Evolutionary conservation across 2,888 invertebrate genomes (phyloP), one percentile per base, ranked within the genome.

Genomic region (Phania funesta): DNA sequence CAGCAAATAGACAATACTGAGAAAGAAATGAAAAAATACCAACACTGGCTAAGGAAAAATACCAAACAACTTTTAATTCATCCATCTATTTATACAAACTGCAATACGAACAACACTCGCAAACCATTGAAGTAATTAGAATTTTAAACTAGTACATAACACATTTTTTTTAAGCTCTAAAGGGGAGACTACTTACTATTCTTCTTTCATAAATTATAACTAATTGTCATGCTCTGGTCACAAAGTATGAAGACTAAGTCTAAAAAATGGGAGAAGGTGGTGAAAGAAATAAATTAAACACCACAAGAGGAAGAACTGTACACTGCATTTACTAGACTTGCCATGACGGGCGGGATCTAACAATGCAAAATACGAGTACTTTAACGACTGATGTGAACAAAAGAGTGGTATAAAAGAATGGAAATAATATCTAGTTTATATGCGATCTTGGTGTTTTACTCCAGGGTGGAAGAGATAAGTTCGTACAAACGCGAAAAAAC

Each of bases 101-200:
- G 68, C 48, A 6, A n/a, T n/a, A 44, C 2, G 32, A 73, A 62
- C 56, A 74, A 68, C 22, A n/a, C n/a, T n/a, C n/a, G n/a, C n/a
- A 78, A 54, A 5, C 81, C 29, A 70, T 64, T 35, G 26, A 73
- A 77, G 68, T 82, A 78, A 82, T 82, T 82, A 82, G 74, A 82
- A 82, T 74, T 78, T 74, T 54, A 78, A 82, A 82, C 73, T 82
- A 82, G 82, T 78, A 52, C 78, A 58, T n/a, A 67, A 60, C 50
- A 76, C 58, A 52, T 74, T 78, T 62, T 41, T 35, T 35, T 32
- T 1, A 9, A 71, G 52, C 52, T 54, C 46, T 50, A 7, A 32
- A 20, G 46, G 41, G 65, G 67, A 46, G 64, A 74, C 20, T 1
- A n/a, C 24, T 5, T 20, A 16, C 16, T 46, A 11, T n/a, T 46